Conservation (phyloP, 2,888 invertebrate species). For the Habroteleia sp. region DNA sequence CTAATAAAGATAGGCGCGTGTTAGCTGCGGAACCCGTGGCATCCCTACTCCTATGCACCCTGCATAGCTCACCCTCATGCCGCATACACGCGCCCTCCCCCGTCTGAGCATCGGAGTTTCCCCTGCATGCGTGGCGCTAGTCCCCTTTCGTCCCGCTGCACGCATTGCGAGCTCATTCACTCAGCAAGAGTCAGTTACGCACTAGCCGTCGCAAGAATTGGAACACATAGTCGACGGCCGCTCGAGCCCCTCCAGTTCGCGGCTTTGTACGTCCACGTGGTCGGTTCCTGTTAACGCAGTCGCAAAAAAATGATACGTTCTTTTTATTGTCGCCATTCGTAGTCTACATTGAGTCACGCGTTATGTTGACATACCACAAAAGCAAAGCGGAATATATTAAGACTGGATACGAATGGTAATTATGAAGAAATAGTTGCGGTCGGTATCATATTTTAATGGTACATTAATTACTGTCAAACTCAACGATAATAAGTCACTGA, state of each 20-base stretch:
- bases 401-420: slow-evolving; percentile 32
- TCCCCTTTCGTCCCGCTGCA: slow-evolving; percentile 78
- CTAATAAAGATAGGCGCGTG: slow-evolving; percentile 80
- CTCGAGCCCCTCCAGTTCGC: slow-evolving; percentile 22
- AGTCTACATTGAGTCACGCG: neutral
- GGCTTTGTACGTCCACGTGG: slow-evolving; percentile 17
- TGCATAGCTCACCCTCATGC: slow-evolving; percentile 66
- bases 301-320: neutral
- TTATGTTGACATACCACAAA: slow-evolving; percentile 30
- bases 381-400: slow-evolving; percentile 9
- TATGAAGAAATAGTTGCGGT: slow-evolving; percentile 7
- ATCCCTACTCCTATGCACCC: slow-evolving; percentile 65
- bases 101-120: slow-evolving; percentile 74
- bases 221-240: slow-evolving; percentile 57
- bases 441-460: neutral
- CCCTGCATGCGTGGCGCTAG: slow-evolving; percentile 79
- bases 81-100: slow-evolving; percentile 77
- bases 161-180: slow-evolving; percentile 78
- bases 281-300: slow-evolving; percentile 1
- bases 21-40: slow-evolving; percentile 68
- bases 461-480: too few relatives aligned
- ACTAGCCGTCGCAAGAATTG: slow-evolving; percentile 78
- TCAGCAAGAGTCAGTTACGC: slow-evolving; percentile 80
- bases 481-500: too few relatives aligned
- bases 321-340: neutral